Evolutionary conservation across 2,888 invertebrate species (phyloP).

Genomic region (Hyalella azteca): DNA sequence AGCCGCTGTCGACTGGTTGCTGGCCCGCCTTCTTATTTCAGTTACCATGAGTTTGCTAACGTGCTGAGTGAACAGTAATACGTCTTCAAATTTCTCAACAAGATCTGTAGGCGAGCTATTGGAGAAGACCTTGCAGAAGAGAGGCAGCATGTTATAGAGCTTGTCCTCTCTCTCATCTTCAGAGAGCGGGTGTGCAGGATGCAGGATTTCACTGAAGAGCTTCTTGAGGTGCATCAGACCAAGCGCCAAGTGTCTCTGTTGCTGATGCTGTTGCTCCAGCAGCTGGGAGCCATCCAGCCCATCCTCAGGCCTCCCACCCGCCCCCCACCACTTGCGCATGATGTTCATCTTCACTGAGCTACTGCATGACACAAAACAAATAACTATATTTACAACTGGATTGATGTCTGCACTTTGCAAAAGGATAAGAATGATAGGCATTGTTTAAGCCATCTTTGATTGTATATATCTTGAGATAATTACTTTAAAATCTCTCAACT

Average conservation of each 20-base stretch:
- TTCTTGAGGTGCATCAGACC: slow-evolving; percentile 96
- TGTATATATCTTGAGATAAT: too few species aligned
- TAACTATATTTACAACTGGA: too few species aligned
- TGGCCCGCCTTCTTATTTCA: slow-evolving; percentile 91
- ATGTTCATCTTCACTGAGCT: slow-evolving; percentile 75
- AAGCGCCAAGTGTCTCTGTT: slow-evolving; percentile 73
- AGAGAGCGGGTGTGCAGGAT: slow-evolving; percentile 80
- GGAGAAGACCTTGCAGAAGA: slow-evolving; percentile 97
- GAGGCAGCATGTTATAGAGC: slow-evolving; percentile 94
- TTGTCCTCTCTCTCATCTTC: slow-evolving; percentile 88
- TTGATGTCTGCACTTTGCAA: too few species aligned
- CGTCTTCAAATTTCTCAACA: slow-evolving; percentile 94
- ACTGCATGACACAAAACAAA: not conserved
- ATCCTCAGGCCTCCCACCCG: slow-evolving; percentile 67
- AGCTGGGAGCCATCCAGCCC: slow-evolving; percentile 62
- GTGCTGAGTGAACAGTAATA: slow-evolving; percentile 91
- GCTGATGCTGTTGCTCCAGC: slow-evolving; percentile 61
- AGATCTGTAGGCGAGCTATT: slow-evolving; percentile 92
- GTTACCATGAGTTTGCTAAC: slow-evolving; percentile 95
- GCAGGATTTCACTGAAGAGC: slow-evolving; percentile 91
- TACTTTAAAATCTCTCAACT: too few species aligned
- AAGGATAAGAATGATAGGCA: too few species aligned
- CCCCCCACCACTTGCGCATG: slow-evolving; percentile 85
- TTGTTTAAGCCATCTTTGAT: too few species aligned
- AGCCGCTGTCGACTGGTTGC: slow-evolving; percentile 93